A percentile compares a stretch with the other conserved stretches of the same genome.
These are phyloP conservation scores for Adineta ricciae DNA, from an alignment of 2,888 invertebrate species.

Conservation along the genomic window DNA sequence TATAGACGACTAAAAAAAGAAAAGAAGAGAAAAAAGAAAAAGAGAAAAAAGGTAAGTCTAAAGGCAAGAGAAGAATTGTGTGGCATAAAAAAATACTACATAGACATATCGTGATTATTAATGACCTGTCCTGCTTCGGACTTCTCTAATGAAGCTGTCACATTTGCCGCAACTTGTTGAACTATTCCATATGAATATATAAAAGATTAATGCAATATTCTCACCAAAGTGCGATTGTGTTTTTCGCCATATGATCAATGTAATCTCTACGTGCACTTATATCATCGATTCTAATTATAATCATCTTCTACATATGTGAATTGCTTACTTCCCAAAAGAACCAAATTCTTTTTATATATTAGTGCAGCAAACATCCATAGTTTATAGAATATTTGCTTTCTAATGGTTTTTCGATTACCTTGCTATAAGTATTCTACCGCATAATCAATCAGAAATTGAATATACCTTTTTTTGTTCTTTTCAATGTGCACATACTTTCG, in stretches of 20 bases:
- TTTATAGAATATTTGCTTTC: too few relatives aligned
- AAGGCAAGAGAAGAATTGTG: not conserved
- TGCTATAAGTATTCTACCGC: not conserved
- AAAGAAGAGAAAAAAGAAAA: not conserved
- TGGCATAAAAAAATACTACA: not conserved
- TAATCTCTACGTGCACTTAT: too few relatives aligned
- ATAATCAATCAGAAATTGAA: not conserved
- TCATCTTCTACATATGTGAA: too few relatives aligned
- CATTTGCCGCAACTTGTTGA: too few relatives aligned
- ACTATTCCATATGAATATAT: not conserved
- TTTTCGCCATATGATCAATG: too few relatives aligned
- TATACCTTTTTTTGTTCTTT: not conserved
- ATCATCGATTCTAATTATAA: not conserved
- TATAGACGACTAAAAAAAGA: not conserved
- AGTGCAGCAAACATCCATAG: too few relatives aligned
- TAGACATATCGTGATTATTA: not conserved
- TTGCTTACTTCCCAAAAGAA: too few relatives aligned
- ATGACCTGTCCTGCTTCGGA: not conserved
- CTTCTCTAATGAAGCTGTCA: not conserved
- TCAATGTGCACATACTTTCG: too few relatives aligned
- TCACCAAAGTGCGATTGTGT: too few relatives aligned
- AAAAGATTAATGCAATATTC: not conserved
- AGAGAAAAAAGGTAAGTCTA: not conserved
- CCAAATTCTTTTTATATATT: too few relatives aligned
- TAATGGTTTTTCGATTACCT: not conserved